Conservation (phyloP, 2,113 vertebrate species). For the Erythrocercus mccallii region DNA sequence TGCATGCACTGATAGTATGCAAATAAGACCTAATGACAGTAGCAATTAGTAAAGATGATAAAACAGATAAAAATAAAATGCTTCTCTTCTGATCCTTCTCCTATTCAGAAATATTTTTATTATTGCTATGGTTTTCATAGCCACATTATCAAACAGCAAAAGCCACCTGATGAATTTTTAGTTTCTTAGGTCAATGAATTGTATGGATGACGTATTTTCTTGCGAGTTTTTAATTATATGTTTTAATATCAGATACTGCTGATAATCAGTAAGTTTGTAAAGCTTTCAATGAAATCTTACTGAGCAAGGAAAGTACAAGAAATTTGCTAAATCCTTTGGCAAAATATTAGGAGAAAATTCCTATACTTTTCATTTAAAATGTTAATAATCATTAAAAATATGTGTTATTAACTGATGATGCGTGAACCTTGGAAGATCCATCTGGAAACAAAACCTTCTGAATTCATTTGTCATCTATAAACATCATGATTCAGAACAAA, state of each 20-base stretch:
- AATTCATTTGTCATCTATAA: neutral
- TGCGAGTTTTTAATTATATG: neutral
- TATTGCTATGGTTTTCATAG: neutral
- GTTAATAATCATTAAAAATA: neutral
- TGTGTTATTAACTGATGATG: neutral
- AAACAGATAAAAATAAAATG: neutral
- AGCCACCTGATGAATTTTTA: neutral
- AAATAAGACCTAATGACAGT: neutral
- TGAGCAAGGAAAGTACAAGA: neutral
- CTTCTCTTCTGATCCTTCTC: neutral
- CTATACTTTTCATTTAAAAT: neutral
- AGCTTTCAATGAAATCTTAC: neutral
- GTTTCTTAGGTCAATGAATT: neutral
- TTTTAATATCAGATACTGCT: neutral
- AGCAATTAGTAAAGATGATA: neutral
- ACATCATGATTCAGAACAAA: neutral
- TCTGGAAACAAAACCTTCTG: neutral
- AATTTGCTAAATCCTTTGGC: neutral
- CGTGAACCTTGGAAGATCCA: neutral
- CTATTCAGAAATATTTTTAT: neutral
- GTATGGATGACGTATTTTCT: neutral
- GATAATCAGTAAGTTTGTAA: neutral
- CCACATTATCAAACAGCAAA: neutral
- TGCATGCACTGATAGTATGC: neutral
- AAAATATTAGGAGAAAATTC: neutral